phyloP scores from a whole-genome alignment of 2,113 vertebrate species.

The Oncorhynchus masou region DNA sequence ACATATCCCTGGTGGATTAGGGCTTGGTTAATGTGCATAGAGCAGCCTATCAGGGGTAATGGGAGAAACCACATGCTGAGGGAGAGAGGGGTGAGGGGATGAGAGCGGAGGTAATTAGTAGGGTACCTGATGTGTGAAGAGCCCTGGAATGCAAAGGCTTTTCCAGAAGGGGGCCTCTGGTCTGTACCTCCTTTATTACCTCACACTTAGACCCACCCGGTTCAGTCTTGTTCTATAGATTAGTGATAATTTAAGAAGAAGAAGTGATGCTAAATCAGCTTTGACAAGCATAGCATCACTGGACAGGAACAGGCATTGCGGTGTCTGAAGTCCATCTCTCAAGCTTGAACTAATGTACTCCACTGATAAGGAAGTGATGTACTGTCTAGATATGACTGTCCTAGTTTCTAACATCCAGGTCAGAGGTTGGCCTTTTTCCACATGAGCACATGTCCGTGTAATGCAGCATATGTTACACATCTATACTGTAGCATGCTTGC shows the following conservation, averaged over 20 bases:
- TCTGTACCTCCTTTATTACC: neutral
- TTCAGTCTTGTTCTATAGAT: neutral
- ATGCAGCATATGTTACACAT: too few species aligned
- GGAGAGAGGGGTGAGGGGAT: conserved; percentile 14
- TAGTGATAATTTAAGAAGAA: neutral
- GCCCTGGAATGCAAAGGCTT: neutral
- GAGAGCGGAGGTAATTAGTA: neutral
- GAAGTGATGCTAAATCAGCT: neutral
- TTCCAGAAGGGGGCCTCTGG: neutral
- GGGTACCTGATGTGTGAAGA: neutral
- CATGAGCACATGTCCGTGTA: too few species aligned
- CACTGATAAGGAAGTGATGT: too few species aligned
- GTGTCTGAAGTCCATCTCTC: too few species aligned
- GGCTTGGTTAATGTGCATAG: conserved; percentile 56
- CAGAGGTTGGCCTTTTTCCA: too few species aligned
- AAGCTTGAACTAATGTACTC: too few species aligned
- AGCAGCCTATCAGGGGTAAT: conserved; percentile 57
- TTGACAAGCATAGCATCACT: neutral
- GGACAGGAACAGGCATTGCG: too few species aligned
- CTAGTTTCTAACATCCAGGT: too few species aligned
- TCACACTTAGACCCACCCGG: too few species aligned
- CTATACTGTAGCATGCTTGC: too few species aligned
- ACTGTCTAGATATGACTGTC: too few species aligned
- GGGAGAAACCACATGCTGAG: conserved; percentile 50
- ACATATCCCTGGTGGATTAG: conserved; percentile 63